phyloP scores from a whole-genome alignment of 2,797 vertebrate species.

The Acrocephalus scirpaceus region DNA sequence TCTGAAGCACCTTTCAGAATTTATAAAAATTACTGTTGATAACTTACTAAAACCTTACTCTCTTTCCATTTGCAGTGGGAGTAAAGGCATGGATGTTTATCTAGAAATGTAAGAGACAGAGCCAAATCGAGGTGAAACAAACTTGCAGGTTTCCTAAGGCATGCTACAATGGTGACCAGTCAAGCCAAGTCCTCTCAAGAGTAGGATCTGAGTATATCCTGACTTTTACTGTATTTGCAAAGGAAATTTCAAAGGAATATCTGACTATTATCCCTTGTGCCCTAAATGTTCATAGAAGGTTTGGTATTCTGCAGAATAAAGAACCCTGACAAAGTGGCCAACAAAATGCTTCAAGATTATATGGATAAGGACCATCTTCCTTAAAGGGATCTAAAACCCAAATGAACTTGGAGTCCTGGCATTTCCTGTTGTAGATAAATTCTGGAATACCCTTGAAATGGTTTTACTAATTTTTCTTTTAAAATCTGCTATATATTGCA shows the following conservation, averaged over 20 bases:
- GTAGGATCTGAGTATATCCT: neutral
- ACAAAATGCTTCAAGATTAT: neutral
- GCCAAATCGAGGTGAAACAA: neutral
- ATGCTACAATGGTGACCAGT: neutral
- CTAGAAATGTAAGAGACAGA: neutral
- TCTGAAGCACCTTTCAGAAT: neutral
- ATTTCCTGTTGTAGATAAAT: neutral
- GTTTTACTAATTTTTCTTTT: neutral
- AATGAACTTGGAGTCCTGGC: neutral
- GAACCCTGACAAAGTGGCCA: neutral
- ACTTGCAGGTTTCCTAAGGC: neutral
- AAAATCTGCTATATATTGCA: neutral
- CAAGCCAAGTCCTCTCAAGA: neutral
- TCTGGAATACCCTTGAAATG: neutral
- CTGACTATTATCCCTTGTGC: neutral
- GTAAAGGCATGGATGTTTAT: neutral
- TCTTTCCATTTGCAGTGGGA: neutral
- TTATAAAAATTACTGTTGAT: neutral
- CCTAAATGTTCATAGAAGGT: neutral
- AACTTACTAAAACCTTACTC: neutral
- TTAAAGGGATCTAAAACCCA: neutral
- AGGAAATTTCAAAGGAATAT: neutral
- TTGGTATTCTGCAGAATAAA: neutral
- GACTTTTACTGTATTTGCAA: neutral
- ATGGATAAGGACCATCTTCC: rapidly evolving